Percentiles rank a stretch among this genome's conserved stretches.
These are phyloP conservation scores for Malthinus flaveolus DNA, from an alignment of 2,888 invertebrate genomes.

Conservation along the genomic window DNA sequence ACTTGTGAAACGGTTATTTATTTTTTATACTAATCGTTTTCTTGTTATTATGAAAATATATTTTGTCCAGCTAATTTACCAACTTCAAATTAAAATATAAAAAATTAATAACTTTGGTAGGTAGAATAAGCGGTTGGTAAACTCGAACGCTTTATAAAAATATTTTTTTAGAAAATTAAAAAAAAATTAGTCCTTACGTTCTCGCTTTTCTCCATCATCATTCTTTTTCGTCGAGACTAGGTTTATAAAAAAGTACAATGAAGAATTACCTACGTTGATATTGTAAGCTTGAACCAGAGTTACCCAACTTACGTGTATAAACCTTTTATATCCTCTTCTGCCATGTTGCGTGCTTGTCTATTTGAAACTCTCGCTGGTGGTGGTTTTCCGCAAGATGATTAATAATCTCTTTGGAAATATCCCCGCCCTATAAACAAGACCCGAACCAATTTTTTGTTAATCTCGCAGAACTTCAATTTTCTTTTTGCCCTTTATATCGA, in stretches of 20 bases:
- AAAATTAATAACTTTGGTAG: too few relatives aligned
- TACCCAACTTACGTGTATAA: constrained; percentile 14
- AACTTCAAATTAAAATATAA: too few relatives aligned
- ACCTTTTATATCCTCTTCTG: constrained; percentile 12
- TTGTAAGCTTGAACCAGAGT: constrained; percentile 17
- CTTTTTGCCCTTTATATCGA: constrained; percentile 42
- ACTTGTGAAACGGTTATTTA: too few relatives aligned
- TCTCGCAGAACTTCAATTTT: constrained; percentile 42
- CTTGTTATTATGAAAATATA: too few relatives aligned
- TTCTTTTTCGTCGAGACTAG: constrained; percentile 16
- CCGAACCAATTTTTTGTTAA: constrained; percentile 36
- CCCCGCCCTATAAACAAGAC: constrained; percentile 34
- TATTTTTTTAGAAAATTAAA: neutral
- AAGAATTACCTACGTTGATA: constrained; percentile 22
- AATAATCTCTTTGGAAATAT: constrained; percentile 35
- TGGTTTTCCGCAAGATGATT: constrained; percentile 36
- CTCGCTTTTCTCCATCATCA: constrained; percentile 21
- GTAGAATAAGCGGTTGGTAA: too few relatives aligned
- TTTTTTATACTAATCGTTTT: too few relatives aligned
- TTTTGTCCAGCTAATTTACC: too few relatives aligned
- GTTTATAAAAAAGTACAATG: constrained; percentile 16
- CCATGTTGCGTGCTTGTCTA: constrained; percentile 22
- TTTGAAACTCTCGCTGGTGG: constrained; percentile 33
- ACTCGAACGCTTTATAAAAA: neutral
- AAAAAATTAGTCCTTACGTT: constrained; percentile 14